Percentiles rank a stretch among this genome's conserved stretches.
Evolutionary conservation across 2,113 vertebrate species (phyloP).

Genomic region (Tichodroma muraria): DNA sequence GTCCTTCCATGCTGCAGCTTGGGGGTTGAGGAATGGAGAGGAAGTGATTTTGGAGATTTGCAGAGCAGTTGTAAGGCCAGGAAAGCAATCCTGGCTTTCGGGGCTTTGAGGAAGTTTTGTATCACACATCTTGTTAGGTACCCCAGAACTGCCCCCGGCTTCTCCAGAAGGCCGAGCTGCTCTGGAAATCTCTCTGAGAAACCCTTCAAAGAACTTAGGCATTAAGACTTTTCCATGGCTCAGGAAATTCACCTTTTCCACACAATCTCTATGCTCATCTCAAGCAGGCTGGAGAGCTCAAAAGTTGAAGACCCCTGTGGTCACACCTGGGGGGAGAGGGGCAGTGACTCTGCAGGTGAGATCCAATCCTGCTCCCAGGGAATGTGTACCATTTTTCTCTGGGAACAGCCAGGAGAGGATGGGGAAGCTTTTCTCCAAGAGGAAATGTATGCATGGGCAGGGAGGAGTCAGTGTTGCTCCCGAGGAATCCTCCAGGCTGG

Average conservation of each 20-base stretch:
- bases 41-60: not conserved
- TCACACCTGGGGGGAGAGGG: rapidly evolving
- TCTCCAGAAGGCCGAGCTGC: not conserved
- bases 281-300: not conserved
- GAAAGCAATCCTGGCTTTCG: not conserved
- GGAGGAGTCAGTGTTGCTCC: not conserved
- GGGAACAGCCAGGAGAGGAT: not conserved
- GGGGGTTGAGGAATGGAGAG: not conserved
- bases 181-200: not conserved
- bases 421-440: not conserved
- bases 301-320: not conserved
- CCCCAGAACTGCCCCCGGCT: not conserved
- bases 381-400: rapidly evolving
- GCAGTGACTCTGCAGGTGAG: not conserved
- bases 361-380: not conserved
- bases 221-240: not conserved
- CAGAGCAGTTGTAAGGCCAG: not conserved
- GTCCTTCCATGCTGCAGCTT: not conserved
- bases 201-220: not conserved
- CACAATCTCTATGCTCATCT: not conserved
- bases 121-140: rapidly evolving
- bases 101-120: not conserved
- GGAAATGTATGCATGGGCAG: rapidly evolving
- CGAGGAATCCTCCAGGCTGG: not conserved
- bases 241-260: not conserved